Conservation (phyloP, 2,113 vertebrate genomes). For the Polypterus bichir region DNA sequence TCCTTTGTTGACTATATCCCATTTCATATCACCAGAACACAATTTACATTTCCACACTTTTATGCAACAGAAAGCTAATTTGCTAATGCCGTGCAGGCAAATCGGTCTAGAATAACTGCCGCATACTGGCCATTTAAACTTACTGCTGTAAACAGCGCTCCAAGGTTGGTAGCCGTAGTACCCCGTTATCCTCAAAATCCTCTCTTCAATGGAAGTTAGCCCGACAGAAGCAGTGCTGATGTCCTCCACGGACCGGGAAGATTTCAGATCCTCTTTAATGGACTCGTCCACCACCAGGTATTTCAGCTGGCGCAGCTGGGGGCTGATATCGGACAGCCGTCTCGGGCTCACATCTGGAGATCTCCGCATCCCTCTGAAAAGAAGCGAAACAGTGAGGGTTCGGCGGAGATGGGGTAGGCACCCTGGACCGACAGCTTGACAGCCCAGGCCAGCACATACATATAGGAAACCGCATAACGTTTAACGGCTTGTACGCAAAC, state of each 20-base stretch:
- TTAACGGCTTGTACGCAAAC: too few species aligned
- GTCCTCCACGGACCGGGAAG: constrained; percentile 82
- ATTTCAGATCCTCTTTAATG: constrained; percentile 86
- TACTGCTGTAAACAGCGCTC: constrained; percentile 75
- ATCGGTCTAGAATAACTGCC: neutral
- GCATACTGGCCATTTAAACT: constrained; percentile 28
- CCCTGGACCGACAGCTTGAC: too few species aligned
- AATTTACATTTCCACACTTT: too few species aligned
- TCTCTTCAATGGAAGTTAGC: constrained; percentile 74
- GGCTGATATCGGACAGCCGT: constrained; percentile 90
- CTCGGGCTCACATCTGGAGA: constrained; percentile 83
- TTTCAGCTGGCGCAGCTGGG: constrained; percentile 88
- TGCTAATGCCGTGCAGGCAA: too few species aligned
- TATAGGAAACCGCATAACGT: too few species aligned
- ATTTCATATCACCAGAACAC: too few species aligned
- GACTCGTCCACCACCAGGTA: constrained; percentile 85
- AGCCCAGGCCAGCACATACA: too few species aligned
- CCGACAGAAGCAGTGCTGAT: constrained; percentile 69
- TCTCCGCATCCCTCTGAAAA: constrained; percentile 73
- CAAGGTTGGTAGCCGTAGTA: constrained; percentile 93
- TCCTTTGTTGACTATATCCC: too few species aligned
- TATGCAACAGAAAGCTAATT: too few species aligned
- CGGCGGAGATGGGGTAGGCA: constrained; percentile 1
- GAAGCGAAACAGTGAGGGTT: constrained; percentile 21
- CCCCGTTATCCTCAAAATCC: constrained; percentile 79